Evolutionary conservation across 2,888 invertebrate species (phyloP).

Genomic region (Iselma pallidipennis): DNA sequence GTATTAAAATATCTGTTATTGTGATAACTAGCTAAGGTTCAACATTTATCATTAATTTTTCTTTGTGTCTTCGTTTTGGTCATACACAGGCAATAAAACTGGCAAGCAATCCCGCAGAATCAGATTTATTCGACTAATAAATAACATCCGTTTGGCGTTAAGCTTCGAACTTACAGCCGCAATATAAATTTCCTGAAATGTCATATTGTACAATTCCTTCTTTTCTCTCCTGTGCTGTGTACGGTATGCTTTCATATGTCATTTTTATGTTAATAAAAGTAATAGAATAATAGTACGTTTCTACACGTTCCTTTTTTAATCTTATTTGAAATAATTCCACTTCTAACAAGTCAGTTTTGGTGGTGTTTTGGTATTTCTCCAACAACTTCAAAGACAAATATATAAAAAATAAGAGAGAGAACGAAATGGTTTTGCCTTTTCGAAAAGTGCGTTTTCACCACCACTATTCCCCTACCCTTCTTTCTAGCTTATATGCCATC

Average conservation of each 20-base stretch:
- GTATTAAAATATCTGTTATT: neutral
- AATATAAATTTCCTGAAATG: conserved; percentile 12
- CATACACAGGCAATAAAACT: conserved; percentile 16
- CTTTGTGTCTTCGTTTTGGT: conserved; percentile 8
- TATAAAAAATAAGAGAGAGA: neutral
- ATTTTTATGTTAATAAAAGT: conserved; percentile 19
- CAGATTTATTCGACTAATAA: conserved; percentile 18
- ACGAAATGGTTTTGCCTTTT: conserved; percentile 13
- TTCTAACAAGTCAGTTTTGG: conserved; percentile 22
- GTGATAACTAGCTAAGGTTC: neutral
- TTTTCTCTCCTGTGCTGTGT: neutral
- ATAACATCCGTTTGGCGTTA: conserved; percentile 14
- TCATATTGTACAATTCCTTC: conserved; percentile 8
- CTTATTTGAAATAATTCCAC: conserved; percentile 13
- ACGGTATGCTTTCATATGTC: conserved; percentile 12
- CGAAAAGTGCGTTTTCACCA: conserved; percentile 26
- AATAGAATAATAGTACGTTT: no score
- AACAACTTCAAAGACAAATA: conserved; percentile 10
- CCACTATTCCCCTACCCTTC: conserved; percentile 26
- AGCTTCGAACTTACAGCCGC: conserved; percentile 9
- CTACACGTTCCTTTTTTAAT: no score
- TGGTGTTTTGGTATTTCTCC: conserved; percentile 20
- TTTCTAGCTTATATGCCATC: conserved; percentile 12
- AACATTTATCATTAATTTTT: neutral
- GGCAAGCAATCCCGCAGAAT: conserved; percentile 6